Base-by-base conservation (phyloP, 2,888 invertebrate species). In the Drosophila vallismaia region DNA sequence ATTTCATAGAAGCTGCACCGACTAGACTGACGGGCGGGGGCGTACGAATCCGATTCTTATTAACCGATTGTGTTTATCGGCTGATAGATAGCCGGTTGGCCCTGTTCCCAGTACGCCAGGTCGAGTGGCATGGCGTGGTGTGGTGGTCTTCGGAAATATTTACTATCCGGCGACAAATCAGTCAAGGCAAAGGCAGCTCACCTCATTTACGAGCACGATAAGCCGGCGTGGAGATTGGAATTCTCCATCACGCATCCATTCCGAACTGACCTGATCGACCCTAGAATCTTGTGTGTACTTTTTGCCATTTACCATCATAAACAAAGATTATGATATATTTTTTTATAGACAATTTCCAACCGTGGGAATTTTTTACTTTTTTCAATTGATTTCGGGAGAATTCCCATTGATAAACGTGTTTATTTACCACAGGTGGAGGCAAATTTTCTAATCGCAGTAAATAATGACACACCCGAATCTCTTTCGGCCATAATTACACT, bases 121-220 rank as follows among this genome's bases (percentile, higher is more conserved):
- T 64, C 54, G 66, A 42, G 66, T 67, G 66, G 57, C 57, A 24
- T 67, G 66, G 57, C 68, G 58, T 67, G 19, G 19, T 2, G 19
- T 19, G 66, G 67, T 54, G 66, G 67, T 54, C 49, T 26, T 24
- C 12, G 24, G n/a, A 12, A 29, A 46, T 29, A 31, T 62, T 48
- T 26, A 56, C 40, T 62, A 62, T 56, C 60, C 56, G 60, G 14
- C 8, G n/a, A 31, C 40, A 48, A 36, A 62, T 62, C 60, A 62
- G 60, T 29, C 45, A 6, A 3, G 33, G 24, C 38, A 29, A 6
- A 3, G 33, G 24, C 38, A 24, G 6, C 29, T 63, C 48, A 49
- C 66, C 66, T 63, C 48, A 53, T 57, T 49, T 54, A 24, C 42
- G 38, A 31, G 44, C 55, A 67, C 66, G 66, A 67, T 66, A 51